Base-by-base conservation (phyloP, 2,888 invertebrate genomes). In the Drosophila nigricruria region DNA sequence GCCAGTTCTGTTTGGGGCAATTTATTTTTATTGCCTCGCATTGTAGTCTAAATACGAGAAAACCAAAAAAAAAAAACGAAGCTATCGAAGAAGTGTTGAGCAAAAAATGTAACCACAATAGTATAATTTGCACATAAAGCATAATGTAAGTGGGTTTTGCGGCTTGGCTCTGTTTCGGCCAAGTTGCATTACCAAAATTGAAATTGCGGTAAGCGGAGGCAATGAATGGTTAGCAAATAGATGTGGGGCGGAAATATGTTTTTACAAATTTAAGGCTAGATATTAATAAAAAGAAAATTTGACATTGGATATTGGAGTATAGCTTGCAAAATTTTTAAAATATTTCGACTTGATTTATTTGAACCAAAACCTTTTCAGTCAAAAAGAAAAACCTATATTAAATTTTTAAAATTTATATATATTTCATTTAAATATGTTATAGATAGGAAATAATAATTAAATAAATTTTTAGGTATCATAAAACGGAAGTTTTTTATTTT, bases 101-200 rank as follows among this genome's bases (percentile, higher is more conserved):
- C 52, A 54, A 63, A 69, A 53, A 43, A 0, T 50, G 32, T 36
- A 62, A 58, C 63, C 53, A 59, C 45, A 59, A 56, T 34, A 43
- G 43, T 70, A 79, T 82, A 82, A 82, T 82, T 82, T 70, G 69
- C 77, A 70, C 68, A 80, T 82, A 73, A 72, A 82, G 80, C 70
- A 70, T 61, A 62, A 49, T 60, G 34, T 68, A 61, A 78, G 49
- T 69, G 69, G 67, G n/a, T 60, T 79, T 50, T 66, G 79, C 40
- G 79, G 75, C 53, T 53, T 61, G 43, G 36, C 36, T 40, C 18
- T 25, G 32, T 32, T 47, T 65, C 20, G 42, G 25, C 30, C 30
- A 34, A 36, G 27, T 45, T 69, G 65, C 70, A 78, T 64, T 79
- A 74, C 59, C 45, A 59, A 75, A 74, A 74, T 79, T 79, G 56